Evolutionary conservation across 2,888 invertebrate genomes (phyloP).

Genomic region (Caenorhabditis afra): DNA sequence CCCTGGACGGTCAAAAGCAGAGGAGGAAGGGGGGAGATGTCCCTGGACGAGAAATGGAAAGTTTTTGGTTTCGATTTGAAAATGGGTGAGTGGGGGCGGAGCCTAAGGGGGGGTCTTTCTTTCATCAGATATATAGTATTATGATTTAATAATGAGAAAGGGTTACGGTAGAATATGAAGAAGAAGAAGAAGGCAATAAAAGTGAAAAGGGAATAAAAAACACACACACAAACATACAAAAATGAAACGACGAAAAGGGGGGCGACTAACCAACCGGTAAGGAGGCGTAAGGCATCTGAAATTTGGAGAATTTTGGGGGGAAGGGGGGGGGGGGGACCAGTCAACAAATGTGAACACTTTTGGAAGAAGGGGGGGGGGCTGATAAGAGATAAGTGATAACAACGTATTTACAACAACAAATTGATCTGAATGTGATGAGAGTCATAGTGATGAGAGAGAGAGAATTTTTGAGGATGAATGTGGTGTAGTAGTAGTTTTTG

Average conservation of each 20-base stretch:
- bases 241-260: too few species aligned
- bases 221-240: too few species aligned
- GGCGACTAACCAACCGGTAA: too few species aligned
- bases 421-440: background rate
- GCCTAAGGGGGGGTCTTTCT: constrained; percentile 1
- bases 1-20: too few species aligned
- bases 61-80: background rate
- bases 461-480: background rate
- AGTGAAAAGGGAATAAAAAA: background rate
- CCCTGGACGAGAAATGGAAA: too few species aligned
- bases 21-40: background rate
- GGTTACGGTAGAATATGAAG: constrained; percentile 7
- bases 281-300: too few species aligned
- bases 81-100: too few species aligned
- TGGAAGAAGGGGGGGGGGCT: background rate
- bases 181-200: background rate
- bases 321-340: background rate
- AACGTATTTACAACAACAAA: constrained; percentile 2
- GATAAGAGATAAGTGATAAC: background rate
- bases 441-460: constrained; percentile 1
- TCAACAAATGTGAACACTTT: background rate
- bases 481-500: too few species aligned
- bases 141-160: constrained; percentile 3
- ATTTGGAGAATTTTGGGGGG: background rate
- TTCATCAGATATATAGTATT: constrained; percentile 33